Percentiles rank a stretch among this genome's conserved stretches.
phyloP scores from a whole-genome alignment of 2,797 vertebrate genomes.

The Ispidina lecontei region DNA sequence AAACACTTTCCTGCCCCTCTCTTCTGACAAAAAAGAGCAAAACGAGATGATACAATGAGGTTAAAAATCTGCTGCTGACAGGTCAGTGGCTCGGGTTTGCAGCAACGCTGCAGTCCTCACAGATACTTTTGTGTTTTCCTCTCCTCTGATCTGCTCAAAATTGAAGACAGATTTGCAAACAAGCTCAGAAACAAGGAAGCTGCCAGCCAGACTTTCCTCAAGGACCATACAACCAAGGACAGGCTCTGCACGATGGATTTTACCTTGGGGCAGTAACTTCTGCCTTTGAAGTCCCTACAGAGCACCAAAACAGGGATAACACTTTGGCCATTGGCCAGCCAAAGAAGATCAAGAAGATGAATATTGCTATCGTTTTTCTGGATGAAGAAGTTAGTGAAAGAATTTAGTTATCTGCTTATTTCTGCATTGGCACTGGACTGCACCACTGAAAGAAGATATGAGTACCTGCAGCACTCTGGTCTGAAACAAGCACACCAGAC shows the following conservation, averaged over 20 bases:
- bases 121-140: constrained; percentile 16
- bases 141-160: constrained; percentile 50
- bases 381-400: not conserved
- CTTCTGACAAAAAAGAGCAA: constrained; percentile 1
- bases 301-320: not conserved
- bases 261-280: not conserved
- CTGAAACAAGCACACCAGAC: not conserved
- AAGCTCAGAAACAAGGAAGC: constrained; percentile 23
- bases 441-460: not conserved
- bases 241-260: not conserved
- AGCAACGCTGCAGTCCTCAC: not conserved
- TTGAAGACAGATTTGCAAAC: constrained; percentile 19
- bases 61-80: not conserved
- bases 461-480: not conserved
- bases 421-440: not conserved
- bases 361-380: not conserved
- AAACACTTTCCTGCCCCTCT: not conserved
- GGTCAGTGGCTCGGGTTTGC: not conserved
- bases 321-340: not conserved
- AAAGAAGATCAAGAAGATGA: not conserved
- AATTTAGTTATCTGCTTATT: not conserved
- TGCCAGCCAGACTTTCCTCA: not conserved
- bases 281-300: not conserved
- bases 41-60: not conserved
- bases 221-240: not conserved